phyloP scores from a whole-genome alignment of 2,888 invertebrate species.

The Tuta absoluta region DNA sequence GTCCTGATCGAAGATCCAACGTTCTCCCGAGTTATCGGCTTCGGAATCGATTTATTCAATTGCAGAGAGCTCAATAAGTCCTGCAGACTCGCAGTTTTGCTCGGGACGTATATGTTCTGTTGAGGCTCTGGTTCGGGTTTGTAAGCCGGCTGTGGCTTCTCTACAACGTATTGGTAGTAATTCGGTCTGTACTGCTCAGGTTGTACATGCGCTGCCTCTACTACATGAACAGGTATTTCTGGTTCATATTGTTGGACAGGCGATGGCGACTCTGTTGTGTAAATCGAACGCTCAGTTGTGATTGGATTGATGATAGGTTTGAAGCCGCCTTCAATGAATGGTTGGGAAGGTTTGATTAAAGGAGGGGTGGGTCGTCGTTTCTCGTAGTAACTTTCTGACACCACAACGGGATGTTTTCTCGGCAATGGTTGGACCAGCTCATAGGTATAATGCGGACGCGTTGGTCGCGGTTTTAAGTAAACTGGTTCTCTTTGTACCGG shows the following conservation, averaged over 20 bases:
- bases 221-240: slow-evolving; percentile 44
- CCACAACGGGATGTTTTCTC: slow-evolving; percentile 57
- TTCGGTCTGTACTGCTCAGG: slow-evolving; percentile 50
- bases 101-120: slow-evolving; percentile 38
- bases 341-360: slow-evolving; percentile 54
- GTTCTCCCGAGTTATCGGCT: slow-evolving; percentile 88
- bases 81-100: slow-evolving; percentile 56
- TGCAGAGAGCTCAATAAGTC: slow-evolving; percentile 87
- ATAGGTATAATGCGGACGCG: slow-evolving; percentile 56
- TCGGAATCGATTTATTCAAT: slow-evolving; percentile 87
- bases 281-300: slow-evolving; percentile 49
- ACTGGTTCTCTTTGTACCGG: slow-evolving; percentile 58
- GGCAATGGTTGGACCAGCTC: slow-evolving; percentile 50
- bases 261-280: slow-evolving; percentile 46
- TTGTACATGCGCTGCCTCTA: slow-evolving; percentile 43
- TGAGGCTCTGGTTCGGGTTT: slow-evolving; percentile 38
- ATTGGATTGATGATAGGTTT: slow-evolving; percentile 58
- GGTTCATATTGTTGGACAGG: slow-evolving; percentile 41
- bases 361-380: slow-evolving; percentile 50
- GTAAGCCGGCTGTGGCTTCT: slow-evolving; percentile 36
- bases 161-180: slow-evolving; percentile 60
- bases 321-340: slow-evolving; percentile 66
- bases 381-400: slow-evolving; percentile 71
- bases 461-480: slow-evolving; percentile 61
- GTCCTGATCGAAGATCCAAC: slow-evolving; percentile 90